phyloP scores from a whole-genome alignment of 1,140 invertebrate genomes.

The Helicoverpa zea region DNA sequence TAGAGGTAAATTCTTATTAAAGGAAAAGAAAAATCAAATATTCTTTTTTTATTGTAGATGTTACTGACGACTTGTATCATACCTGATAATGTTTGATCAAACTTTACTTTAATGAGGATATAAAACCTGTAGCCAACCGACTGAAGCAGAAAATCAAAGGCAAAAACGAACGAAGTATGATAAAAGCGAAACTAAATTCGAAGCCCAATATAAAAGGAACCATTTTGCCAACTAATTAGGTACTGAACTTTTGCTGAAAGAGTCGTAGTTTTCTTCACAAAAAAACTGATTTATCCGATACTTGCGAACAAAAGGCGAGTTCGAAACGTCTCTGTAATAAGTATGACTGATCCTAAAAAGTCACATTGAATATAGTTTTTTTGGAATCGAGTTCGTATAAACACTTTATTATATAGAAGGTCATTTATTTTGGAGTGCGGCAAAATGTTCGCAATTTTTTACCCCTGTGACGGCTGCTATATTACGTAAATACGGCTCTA shows the following conservation, averaged over 20 bases:
- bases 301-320: not conserved
- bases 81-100: too few species aligned
- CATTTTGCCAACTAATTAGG: conserved; percentile 12
- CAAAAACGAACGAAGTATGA: not conserved
- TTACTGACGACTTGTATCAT: too few species aligned
- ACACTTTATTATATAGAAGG: conserved; percentile 27
- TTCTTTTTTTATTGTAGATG: too few species aligned
- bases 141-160: not conserved
- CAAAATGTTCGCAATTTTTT: conserved; percentile 32
- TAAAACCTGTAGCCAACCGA: not conserved
- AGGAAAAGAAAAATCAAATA: too few species aligned
- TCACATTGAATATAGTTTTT: conserved; percentile 17
- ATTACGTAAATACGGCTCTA: not conserved
- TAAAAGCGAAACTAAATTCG: not conserved
- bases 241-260: conserved; percentile 15
- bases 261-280: not conserved
- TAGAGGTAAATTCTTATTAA: too few species aligned
- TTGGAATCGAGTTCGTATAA: conserved; percentile 4
- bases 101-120: not conserved
- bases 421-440: conserved; percentile 19
- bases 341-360: not conserved
- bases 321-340: not conserved
- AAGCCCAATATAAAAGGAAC: not conserved
- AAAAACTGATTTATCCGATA: not conserved
- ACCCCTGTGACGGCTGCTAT: conserved; percentile 37